Conservation (phyloP, 2,113 vertebrate species). For the Ariopsis seemanni region DNA sequence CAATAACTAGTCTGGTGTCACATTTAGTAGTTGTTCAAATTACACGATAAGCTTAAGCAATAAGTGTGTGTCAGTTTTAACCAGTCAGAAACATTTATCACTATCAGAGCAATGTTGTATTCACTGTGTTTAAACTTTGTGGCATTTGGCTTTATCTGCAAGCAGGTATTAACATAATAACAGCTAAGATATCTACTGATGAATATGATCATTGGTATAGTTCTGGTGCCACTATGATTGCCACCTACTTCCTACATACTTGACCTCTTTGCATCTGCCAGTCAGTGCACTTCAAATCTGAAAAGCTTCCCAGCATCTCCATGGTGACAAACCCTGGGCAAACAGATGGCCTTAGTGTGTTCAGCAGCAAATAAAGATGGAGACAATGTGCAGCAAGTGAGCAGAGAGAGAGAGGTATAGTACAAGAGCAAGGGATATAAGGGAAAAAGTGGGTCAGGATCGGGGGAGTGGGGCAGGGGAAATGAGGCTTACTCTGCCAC, state of each 20-base stretch:
- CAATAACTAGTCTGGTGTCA: not conserved
- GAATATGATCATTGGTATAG: constrained; percentile 37
- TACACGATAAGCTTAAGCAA: not conserved
- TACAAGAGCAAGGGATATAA: constrained; percentile 58
- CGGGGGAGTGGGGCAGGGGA: constrained; percentile 40
- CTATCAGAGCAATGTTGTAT: not conserved
- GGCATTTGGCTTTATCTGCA: not conserved
- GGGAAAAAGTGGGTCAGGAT: constrained; percentile 61
- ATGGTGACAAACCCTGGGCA: constrained; percentile 72
- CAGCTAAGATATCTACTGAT: not conserved
- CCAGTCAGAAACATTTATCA: not conserved
- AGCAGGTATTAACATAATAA: constrained; percentile 20
- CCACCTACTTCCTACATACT: constrained; percentile 54
- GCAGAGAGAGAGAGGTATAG: constrained; percentile 2
- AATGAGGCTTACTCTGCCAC: constrained; percentile 26
- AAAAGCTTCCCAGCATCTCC: constrained; percentile 78
- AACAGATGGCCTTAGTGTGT: constrained; percentile 80
- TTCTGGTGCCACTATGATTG: constrained; percentile 52
- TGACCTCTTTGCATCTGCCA: constrained; percentile 70
- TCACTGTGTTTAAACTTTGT: not conserved
- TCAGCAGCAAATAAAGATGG: constrained; percentile 75
- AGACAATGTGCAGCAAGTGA: constrained; percentile 56
- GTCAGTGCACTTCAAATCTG: constrained; percentile 71
- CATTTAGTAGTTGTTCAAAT: constrained; percentile 5
- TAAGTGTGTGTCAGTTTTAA: not conserved